phyloP scores from a whole-genome alignment of 1,140 invertebrate species.

The Himalopsyche phryganea region DNA sequence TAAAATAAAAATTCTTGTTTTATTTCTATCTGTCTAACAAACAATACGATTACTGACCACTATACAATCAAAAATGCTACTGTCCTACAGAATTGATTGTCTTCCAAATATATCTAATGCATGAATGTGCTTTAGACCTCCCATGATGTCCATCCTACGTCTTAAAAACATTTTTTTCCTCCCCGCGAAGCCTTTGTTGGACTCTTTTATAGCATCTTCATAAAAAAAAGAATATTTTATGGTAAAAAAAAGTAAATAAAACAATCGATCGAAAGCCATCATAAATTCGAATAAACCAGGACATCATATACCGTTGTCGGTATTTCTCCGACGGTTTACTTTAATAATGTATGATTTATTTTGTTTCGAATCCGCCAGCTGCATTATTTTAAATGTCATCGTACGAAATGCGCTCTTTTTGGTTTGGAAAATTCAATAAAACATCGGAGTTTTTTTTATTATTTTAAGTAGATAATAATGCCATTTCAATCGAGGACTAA shows the following conservation, averaged over 20 bases:
- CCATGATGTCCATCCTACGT: neutral
- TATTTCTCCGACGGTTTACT: conserved; percentile 2
- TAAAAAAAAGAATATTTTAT: neutral
- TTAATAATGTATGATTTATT: conserved; percentile 30
- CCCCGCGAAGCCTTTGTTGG: neutral
- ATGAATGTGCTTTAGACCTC: conserved; percentile 15
- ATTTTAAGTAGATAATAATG: neutral
- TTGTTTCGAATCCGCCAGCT: conserved; percentile 5
- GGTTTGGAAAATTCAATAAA: neutral
- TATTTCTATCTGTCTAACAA: too few relatives aligned
- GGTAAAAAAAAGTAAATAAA: conserved; percentile 10
- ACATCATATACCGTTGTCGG: conserved; percentile 5
- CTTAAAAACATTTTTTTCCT: neutral
- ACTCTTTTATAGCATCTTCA: neutral
- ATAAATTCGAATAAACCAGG: conserved; percentile 15
- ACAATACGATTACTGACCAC: too few relatives aligned
- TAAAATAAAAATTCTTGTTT: too few relatives aligned
- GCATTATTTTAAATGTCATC: conserved; percentile 13
- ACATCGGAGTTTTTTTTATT: neutral
- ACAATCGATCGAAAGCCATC: conserved; percentile 12
- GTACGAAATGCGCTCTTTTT: neutral
- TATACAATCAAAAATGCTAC: too few relatives aligned
- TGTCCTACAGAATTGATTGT: too few relatives aligned
- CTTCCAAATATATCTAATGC: conserved; percentile 1
- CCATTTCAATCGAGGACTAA: too few relatives aligned